A percentile compares a stretch with the other conserved stretches of the same genome.
These are phyloP conservation scores for Tiaroga cobitis DNA, from an alignment of 2,797 vertebrate genomes.

Conservation along the genomic window DNA sequence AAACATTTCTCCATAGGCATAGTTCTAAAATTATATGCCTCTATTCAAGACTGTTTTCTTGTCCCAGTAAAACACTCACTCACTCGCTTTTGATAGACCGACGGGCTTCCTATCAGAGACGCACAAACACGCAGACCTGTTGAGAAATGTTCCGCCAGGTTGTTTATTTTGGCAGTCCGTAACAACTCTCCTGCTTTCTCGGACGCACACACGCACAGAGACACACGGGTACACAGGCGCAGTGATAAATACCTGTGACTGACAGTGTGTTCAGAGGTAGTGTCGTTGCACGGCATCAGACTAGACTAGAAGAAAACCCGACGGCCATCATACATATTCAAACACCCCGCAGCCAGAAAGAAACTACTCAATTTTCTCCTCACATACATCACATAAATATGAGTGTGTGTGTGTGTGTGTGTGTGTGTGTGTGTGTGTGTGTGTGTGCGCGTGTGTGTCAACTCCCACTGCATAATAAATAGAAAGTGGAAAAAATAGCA, in stretches of 20 bases:
- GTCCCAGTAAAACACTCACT: conserved; percentile 28
- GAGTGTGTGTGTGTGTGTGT: neutral
- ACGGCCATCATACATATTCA: conserved; percentile 48
- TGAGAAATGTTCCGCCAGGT: conserved; percentile 39
- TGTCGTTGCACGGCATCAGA: conserved; percentile 19
- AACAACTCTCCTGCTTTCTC: conserved; percentile 24
- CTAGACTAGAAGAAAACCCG: conserved; percentile 32
- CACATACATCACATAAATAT: conserved; percentile 13
- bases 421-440: neutral
- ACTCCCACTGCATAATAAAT: neutral
- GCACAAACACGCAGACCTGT: conserved; percentile 39
- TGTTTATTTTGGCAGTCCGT: conserved; percentile 43
- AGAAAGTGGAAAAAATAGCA: conserved; percentile 1
- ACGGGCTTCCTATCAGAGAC: conserved; percentile 26
- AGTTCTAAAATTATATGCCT: conserved; percentile 26
- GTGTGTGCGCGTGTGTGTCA: neutral
- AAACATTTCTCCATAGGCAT: conserved; percentile 8
- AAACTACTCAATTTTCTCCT: conserved; percentile 31
- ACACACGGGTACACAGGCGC: conserved; percentile 15
- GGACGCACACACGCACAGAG: conserved; percentile 4
- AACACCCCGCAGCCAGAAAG: conserved; percentile 27
- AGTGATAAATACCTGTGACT: conserved; percentile 38
- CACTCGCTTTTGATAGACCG: conserved; percentile 28
- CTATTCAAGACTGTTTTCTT: conserved; percentile 22
- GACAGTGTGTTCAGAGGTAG: conserved; percentile 31